Base-by-base conservation (phyloP, 2,113 vertebrate species). In the Cyanocitta stelleri region DNA sequence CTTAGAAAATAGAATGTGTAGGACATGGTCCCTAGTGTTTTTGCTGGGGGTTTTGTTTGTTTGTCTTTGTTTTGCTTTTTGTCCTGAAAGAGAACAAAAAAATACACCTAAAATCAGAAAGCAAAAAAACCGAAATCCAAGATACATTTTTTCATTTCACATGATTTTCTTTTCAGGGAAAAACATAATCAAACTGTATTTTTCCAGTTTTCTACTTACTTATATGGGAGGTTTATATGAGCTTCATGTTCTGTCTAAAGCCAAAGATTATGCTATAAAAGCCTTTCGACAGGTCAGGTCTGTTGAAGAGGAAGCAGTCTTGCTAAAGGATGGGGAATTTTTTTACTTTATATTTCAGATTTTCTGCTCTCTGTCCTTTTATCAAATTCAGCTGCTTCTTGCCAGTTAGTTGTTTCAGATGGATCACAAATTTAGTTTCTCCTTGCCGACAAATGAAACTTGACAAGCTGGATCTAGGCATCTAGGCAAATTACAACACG, bases 121-220 rank as follows among this genome's bases (percentile, higher is more conserved):
- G 2, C 4, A 59, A 35, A 2, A 56, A 51, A 84, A 23, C 5
- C 2, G 7, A 56, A 85, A 44, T 29, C 27, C 4, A 24, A 51
- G 24, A 10, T 21, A 16, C 3, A 0, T n/a, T 24, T 49, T 37
- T 46, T 26, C 3, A 17, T 39, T 74, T 39, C 4, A 27, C 2
- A 30, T 35, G 1, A 52, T 33, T 15, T 29, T 55, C 1, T 46
- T 68, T 82, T 21, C 21, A 44, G 32, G 32, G 51, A 66, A 61
- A 74, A 71, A 35, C 6, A 67, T 39, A 39, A 58, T n/a, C 10
- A 58, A 87, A 39, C 3, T 39, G 4, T 27, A 20, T 66, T 78
- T 81, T 74, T 64, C 4, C 9, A 37, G 17, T 74, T 85, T 61
- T 74, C 16, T 66, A 20, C 15, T 52, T 69, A 9, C 27, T 88